Conservation (phyloP, 2,888 invertebrate species). For the Ormyrus nitidulus region DNA sequence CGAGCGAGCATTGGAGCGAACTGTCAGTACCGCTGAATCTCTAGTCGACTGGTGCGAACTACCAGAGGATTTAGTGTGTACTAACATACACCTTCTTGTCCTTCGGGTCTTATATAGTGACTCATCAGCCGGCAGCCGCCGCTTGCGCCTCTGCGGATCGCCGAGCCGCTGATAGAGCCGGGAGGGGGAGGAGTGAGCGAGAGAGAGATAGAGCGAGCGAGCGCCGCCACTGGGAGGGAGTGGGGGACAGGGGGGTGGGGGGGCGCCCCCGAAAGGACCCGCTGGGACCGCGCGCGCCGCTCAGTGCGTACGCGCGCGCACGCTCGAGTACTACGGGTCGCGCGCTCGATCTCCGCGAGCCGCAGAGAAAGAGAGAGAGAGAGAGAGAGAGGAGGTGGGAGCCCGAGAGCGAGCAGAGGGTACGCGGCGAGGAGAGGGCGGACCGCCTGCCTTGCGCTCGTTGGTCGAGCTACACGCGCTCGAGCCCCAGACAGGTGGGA, state of each 20-base stretch:
- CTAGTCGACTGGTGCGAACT: slow-evolving; percentile 66
- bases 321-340: slow-evolving; percentile 42
- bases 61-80: slow-evolving; percentile 73
- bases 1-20: too few relatives aligned
- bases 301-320: slow-evolving; percentile 49
- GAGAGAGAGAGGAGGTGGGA: slow-evolving; percentile 37
- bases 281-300: slow-evolving; percentile 32
- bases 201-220: too few relatives aligned
- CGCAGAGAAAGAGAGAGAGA: slow-evolving; percentile 33
- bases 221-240: neutral
- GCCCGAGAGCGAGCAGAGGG: slow-evolving; percentile 59
- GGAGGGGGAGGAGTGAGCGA: neutral
- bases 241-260: neutral
- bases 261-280: slow-evolving; percentile 28
- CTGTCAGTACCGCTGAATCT: too few relatives aligned
- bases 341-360: neutral
- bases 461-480: slow-evolving; percentile 63
- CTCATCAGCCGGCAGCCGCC: slow-evolving; percentile 71
- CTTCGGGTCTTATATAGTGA: slow-evolving; percentile 76
- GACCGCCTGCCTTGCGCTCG: slow-evolving; percentile 63
- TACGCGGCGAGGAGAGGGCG: slow-evolving; percentile 64
- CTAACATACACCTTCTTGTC: slow-evolving; percentile 75
- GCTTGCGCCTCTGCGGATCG: slow-evolving; percentile 54
- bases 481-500: slow-evolving; percentile 55
- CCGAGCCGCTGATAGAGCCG: slow-evolving; percentile 10